Evolutionary conservation across 2,888 invertebrate species (phyloP).

Genomic region (Busseola fusca): DNA sequence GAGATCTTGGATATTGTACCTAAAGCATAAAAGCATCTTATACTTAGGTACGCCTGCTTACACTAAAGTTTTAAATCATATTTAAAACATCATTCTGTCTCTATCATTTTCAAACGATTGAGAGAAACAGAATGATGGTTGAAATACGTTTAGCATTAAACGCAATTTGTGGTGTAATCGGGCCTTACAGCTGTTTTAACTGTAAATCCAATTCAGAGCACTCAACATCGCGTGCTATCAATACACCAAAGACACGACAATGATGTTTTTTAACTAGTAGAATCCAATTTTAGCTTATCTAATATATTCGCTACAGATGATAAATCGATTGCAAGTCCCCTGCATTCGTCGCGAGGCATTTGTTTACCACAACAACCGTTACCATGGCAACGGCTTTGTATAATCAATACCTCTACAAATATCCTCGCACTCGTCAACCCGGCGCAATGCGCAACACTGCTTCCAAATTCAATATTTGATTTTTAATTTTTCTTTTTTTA

Average conservation of each 20-base stretch:
- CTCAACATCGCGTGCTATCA: slow-evolving; percentile 24
- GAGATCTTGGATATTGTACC: no score
- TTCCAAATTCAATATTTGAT: slow-evolving; percentile 70
- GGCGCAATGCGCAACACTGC: slow-evolving; percentile 81
- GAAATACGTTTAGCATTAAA: neutral
- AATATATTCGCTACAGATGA: slow-evolving; percentile 30
- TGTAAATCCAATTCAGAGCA: slow-evolving; percentile 1
- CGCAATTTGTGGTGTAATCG: neutral
- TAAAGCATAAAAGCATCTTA: no score
- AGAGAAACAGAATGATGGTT: neutral
- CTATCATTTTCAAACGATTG: neutral
- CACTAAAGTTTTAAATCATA: no score
- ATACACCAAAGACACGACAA: neutral
- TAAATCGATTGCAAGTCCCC: slow-evolving; percentile 50
- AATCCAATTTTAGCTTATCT: slow-evolving; percentile 21
- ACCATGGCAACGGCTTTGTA: slow-evolving; percentile 73
- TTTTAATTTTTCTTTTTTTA: slow-evolving; percentile 60
- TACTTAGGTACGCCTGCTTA: no score
- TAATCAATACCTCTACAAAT: slow-evolving; percentile 79
- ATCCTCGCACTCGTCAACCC: slow-evolving; percentile 67
- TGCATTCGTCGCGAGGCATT: slow-evolving; percentile 59
- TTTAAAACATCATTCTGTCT: no score
- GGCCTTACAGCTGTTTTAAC: neutral
- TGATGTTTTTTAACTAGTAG: slow-evolving; percentile 13
- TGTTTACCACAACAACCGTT: slow-evolving; percentile 79